Evolutionary conservation across 2,888 invertebrate genomes (phyloP).

Genomic region (Stenodera caucasica): DNA sequence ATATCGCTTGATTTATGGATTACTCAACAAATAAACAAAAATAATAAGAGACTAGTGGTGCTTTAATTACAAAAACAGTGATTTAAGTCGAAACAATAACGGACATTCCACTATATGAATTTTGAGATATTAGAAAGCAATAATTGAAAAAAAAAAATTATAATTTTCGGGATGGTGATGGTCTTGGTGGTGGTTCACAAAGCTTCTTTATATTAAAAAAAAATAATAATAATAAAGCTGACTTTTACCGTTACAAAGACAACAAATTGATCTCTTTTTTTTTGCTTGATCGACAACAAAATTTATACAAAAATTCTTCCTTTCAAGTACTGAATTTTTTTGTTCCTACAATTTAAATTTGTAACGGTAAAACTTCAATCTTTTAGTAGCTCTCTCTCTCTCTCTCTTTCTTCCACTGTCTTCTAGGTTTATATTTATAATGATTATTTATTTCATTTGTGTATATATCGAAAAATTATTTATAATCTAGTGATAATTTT

Average conservation of each 20-base stretch:
- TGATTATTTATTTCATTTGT: constrained; percentile 37
- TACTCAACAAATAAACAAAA: constrained; percentile 8
- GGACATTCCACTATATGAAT: not conserved
- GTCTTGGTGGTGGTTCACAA: constrained; percentile 44
- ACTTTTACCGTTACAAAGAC: constrained; percentile 45
- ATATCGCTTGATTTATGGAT: constrained; percentile 63
- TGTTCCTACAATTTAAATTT: constrained; percentile 31
- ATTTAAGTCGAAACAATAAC: not conserved
- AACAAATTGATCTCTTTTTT: constrained; percentile 12
- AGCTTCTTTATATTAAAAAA: constrained; percentile 30
- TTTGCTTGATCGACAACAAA: constrained; percentile 15
- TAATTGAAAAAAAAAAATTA: not conserved
- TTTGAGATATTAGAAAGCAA: too few relatives aligned
- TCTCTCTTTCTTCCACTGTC: constrained; percentile 9
- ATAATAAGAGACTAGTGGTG: constrained; percentile 33
- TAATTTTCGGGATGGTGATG: constrained; percentile 49
- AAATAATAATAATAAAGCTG: constrained; percentile 21
- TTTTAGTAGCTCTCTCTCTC: not conserved
- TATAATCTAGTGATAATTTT: constrained; percentile 23
- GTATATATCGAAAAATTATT: constrained; percentile 28
- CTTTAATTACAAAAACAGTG: constrained; percentile 24
- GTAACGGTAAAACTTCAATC: constrained; percentile 36
- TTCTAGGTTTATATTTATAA: constrained; percentile 17
- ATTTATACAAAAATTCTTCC: too few relatives aligned
- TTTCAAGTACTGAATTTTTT: constrained; percentile 29